These are phyloP conservation scores for Stenichneumon culpator DNA, from an alignment of 2,888 invertebrate species.

Conservation along the genomic window DNA sequence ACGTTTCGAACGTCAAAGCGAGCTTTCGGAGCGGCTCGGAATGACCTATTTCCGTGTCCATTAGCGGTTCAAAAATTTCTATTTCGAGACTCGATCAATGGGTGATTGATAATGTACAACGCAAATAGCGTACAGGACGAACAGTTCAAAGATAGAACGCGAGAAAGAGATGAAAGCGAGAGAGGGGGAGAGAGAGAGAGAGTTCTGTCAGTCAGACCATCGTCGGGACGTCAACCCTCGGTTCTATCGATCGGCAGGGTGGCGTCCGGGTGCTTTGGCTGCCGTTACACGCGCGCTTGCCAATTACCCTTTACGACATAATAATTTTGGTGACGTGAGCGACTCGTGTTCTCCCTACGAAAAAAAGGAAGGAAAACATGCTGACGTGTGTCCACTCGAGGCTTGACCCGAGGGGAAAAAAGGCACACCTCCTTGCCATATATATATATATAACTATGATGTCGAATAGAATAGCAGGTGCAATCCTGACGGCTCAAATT, in stretches of 20 bases:
- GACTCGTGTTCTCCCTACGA: not conserved
- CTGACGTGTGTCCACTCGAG: slow-evolving; percentile 26
- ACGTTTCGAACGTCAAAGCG: not conserved
- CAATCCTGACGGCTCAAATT: not conserved
- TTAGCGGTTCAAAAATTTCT: not conserved
- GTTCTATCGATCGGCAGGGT: slow-evolving; percentile 62
- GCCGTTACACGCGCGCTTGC: slow-evolving; percentile 55
- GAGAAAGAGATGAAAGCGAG: slow-evolving; percentile 17
- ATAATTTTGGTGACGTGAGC: slow-evolving; percentile 54
- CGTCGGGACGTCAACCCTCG: slow-evolving; percentile 68
- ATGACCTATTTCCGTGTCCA: not conserved
- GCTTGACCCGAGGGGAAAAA: not conserved
- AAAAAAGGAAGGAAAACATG: slow-evolving; percentile 6
- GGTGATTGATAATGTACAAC: slow-evolving; percentile 16
- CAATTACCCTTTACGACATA: slow-evolving; percentile 54
- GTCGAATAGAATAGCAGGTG: not conserved
- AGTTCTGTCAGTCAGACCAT: slow-evolving; percentile 56
- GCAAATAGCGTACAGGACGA: not conserved
- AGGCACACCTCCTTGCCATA: not conserved
- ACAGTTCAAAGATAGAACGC: not conserved
- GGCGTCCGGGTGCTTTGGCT: slow-evolving; percentile 22
- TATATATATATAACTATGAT: not conserved
- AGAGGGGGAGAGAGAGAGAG: slow-evolving; percentile 31
- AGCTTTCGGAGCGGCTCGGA: not conserved
- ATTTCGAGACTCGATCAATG: not conserved